Base-by-base conservation (phyloP, 1,140 invertebrate species). In the Dendrolimus punctatus region DNA sequence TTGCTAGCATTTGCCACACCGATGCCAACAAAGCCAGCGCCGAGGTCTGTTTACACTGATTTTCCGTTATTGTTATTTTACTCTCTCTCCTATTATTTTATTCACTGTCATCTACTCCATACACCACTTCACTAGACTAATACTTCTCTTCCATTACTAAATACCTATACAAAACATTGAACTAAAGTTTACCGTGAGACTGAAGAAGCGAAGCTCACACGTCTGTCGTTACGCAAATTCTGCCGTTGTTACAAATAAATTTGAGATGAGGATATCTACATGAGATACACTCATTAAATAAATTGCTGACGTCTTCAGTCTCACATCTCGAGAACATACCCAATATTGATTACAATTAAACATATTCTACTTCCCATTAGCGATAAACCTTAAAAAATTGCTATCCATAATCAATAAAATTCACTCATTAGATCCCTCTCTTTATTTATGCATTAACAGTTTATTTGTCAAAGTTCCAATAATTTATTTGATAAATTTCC, bases 401-500 rank as follows among this genome's bases (percentile, higher is more conserved):
- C 23, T 23, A 23, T 1, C 1, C 23, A 23, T 23, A 23, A 23
- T 23, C 23, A 23, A 23, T 23, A 23, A 23, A 23, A 23, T 23
- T 23, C 23, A 23, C 23, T 23, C 23, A 23, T 23, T 23, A 23
- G 23, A 23, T 23, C 23, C 23, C 23, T 23, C 23, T 23, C 23
- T 23, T 23, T 23, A 23, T 23, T 23, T 23, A 23, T 23, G 23
- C 23, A 36, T 45, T 10, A 4, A 7, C 8, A 48, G 6, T 48
- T 48, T 5, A 7, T 48, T 9, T 65, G 50, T 59, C 64, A 62
- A 66, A 66, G 64, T 56, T 73, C 55, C 57, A 53, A 66, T 66
- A 74, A 80, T 85, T 86, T 73, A 81, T 85, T 83, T 87, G 66
- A 68, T 67, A 61, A 75, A 80, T 83, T 83, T 86, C 76, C 73